Evolutionary conservation across 2,888 invertebrate genomes (phyloP).

Genomic region (Cynaeus angustus): DNA sequence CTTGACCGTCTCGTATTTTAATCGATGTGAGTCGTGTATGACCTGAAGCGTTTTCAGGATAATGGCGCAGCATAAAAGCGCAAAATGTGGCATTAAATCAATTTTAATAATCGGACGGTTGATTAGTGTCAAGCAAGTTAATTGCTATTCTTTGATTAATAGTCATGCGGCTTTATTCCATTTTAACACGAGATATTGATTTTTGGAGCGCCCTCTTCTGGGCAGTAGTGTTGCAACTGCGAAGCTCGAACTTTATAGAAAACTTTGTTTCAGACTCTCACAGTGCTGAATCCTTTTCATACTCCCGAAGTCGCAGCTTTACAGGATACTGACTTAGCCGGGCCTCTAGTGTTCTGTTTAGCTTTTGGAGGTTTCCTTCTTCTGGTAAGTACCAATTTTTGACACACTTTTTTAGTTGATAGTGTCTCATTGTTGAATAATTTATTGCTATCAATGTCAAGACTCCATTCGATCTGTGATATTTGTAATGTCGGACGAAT

Average conservation of each 20-base stretch:
- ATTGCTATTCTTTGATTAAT: constrained; percentile 44
- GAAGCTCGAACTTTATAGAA: too few species aligned
- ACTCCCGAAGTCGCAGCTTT: constrained; percentile 75
- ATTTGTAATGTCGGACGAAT: constrained; percentile 16
- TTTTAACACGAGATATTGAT: constrained; percentile 22
- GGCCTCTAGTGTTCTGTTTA: constrained; percentile 84
- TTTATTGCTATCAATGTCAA: constrained; percentile 14
- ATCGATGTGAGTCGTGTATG: too few species aligned
- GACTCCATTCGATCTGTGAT: constrained; percentile 8
- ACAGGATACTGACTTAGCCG: constrained; percentile 83
- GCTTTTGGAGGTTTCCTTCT: constrained; percentile 79
- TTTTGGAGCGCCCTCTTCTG: constrained; percentile 30
- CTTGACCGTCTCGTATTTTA: too few species aligned
- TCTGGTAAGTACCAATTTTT: constrained; percentile 67
- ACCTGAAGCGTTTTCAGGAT: constrained; percentile 1
- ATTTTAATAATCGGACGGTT: constrained; percentile 42
- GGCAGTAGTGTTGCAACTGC: constrained; percentile 2
- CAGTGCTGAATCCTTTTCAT: constrained; percentile 82
- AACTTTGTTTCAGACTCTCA: constrained; percentile 73
- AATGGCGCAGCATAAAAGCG: constrained; percentile 21
- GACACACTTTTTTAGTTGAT: neutral
- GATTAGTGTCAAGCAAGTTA: constrained; percentile 42
- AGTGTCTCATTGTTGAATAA: constrained; percentile 15
- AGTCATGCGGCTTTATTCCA: constrained; percentile 35
- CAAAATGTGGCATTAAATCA: constrained; percentile 38